Conservation (phyloP, 2,113 vertebrate genomes). For the Pelecanus crispus region DNA sequence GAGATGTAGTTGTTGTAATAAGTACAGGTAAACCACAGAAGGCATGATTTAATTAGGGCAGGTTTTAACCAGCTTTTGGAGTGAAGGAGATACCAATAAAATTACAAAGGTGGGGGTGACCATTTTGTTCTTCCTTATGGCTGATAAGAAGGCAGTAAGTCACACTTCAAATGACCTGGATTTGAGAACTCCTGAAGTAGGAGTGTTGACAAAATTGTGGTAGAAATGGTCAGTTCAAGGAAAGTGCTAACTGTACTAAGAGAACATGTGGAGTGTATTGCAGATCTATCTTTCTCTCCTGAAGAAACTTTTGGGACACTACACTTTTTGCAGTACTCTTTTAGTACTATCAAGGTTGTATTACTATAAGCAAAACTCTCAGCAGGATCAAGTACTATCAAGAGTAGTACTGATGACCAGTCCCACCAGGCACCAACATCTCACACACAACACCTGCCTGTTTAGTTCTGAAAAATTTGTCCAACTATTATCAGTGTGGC, state of each 20-base stretch:
- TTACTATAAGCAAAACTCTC: neutral
- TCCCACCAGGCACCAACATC: neutral
- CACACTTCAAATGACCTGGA: neutral
- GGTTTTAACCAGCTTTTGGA: neutral
- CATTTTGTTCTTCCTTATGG: neutral
- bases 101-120: accelerated
- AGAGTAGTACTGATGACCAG: neutral
- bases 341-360: neutral
- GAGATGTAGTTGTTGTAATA: neutral
- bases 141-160: neutral
- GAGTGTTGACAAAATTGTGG: neutral
- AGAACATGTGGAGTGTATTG: neutral
- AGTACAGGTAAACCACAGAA: neutral
- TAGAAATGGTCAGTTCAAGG: neutral
- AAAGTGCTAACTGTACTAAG: neutral
- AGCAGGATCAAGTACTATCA: neutral
- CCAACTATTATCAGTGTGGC: neutral
- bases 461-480: neutral
- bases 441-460: neutral
- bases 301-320: neutral
- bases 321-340: neutral
- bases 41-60: neutral
- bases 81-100: neutral
- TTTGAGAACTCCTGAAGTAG: neutral
- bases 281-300: neutral